A percentile compares a stretch with the other conserved stretches of the same genome.
Evolutionary conservation across 1,140 invertebrate genomes (phyloP).

Genomic region (Sipha flava): DNA sequence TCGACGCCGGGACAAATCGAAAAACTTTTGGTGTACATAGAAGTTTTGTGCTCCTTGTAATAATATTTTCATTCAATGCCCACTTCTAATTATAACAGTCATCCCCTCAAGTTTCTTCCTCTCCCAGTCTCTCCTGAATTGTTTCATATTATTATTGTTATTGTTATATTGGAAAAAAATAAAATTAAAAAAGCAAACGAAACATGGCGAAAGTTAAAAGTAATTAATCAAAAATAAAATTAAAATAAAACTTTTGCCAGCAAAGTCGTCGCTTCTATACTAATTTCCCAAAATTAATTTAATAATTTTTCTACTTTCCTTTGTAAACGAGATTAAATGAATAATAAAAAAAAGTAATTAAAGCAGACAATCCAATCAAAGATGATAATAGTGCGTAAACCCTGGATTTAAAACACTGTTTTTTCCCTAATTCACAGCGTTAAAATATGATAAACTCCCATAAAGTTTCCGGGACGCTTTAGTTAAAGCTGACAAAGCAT

Average conservation of each 20-base stretch:
- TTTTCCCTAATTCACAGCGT: background rate
- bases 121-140: background rate
- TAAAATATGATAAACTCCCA: slow-evolving; percentile 24
- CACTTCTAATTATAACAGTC: background rate
- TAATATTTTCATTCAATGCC: slow-evolving; percentile 8
- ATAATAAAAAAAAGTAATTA: slow-evolving; percentile 3
- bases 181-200: background rate
- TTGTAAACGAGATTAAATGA: background rate
- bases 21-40: background rate
- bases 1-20: background rate
- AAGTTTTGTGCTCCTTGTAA: background rate
- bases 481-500: background rate
- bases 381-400: background rate
- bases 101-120: no score
- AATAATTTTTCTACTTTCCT: background rate
- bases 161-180: background rate
- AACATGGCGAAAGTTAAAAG: background rate
- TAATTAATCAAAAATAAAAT: background rate
- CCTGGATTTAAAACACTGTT: background rate
- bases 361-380: slow-evolving; percentile 6
- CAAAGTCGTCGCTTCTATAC: background rate
- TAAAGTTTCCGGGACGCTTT: slow-evolving; percentile 12
- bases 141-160: background rate
- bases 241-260: background rate
- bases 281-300: background rate